These are phyloP conservation scores for Diaperis boleti DNA, from an alignment of 2,888 invertebrate genomes.

Conservation along the genomic window DNA sequence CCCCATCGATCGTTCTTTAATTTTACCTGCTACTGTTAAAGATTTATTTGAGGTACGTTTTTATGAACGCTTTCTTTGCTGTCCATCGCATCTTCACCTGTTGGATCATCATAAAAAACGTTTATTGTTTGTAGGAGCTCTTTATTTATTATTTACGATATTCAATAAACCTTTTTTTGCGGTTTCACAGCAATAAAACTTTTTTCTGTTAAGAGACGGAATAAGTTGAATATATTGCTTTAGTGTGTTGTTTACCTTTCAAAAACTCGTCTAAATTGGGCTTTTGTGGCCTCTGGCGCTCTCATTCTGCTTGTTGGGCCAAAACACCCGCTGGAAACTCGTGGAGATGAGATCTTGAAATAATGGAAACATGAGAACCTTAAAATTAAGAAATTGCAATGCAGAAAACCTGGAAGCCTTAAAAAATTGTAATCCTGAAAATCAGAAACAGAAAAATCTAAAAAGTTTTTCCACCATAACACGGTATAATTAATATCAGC, in stretches of 20 bases:
- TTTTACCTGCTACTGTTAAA: constrained; percentile 81
- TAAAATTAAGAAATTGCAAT: no score
- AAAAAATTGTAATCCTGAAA: no score
- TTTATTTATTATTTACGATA: constrained; percentile 82
- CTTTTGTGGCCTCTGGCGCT: constrained; percentile 83
- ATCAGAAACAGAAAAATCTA: no score
- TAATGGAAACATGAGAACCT: no score
- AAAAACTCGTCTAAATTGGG: constrained; percentile 83
- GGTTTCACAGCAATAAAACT: constrained; percentile 81
- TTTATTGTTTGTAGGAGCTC: constrained; percentile 76
- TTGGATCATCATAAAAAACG: constrained; percentile 81
- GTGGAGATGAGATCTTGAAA: no score
- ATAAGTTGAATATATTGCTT: background rate
- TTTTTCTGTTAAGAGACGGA: constrained; percentile 69
- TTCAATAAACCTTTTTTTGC: constrained; percentile 86
- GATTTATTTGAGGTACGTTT: constrained; percentile 57
- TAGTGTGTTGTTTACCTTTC: constrained; percentile 64
- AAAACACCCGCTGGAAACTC: constrained; percentile 82
- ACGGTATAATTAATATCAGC: no score
- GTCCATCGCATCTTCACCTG: constrained; percentile 61
- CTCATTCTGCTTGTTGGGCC: constrained; percentile 87
- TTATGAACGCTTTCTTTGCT: constrained; percentile 54
- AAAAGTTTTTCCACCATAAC: no score
- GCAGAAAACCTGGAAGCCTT: no score
- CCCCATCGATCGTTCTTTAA: constrained; percentile 84